Evolutionary conservation across 2,888 invertebrate species (phyloP).

Genomic region (Dasypolia templi): DNA sequence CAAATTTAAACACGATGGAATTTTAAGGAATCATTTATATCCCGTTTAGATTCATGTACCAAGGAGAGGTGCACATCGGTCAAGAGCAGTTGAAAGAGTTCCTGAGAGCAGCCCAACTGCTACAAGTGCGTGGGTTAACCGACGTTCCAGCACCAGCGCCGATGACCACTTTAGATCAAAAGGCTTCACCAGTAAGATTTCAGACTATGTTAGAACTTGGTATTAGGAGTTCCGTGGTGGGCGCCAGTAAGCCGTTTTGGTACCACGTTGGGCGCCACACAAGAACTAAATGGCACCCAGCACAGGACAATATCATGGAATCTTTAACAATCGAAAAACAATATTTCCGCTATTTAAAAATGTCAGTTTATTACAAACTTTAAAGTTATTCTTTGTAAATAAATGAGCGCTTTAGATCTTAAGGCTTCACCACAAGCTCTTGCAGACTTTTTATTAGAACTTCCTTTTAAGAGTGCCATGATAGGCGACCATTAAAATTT

Average conservation of each 20-base stretch:
- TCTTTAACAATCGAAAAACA: neutral
- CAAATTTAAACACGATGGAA: neutral
- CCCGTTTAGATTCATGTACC: constrained; percentile 95
- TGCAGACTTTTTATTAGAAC: neutral
- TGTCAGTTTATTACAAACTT: neutral
- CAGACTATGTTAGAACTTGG: neutral
- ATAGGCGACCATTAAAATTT: constrained; percentile 45
- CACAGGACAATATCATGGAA: neutral
- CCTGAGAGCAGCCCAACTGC: constrained; percentile 95
- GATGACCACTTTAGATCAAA: constrained; percentile 90
- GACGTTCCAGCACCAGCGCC: constrained; percentile 93
- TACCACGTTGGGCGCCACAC: constrained; percentile 11
- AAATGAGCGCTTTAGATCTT: neutral
- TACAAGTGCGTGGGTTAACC: constrained; percentile 96
- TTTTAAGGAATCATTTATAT: neutral
- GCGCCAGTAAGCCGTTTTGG: constrained; percentile 37
- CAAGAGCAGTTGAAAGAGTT: constrained; percentile 96
- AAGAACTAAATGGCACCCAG: neutral
- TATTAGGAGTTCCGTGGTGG: constrained; percentile 35
- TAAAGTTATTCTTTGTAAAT: neutral
- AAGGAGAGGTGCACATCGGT: constrained; percentile 97
- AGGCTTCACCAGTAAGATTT: constrained; percentile 93
- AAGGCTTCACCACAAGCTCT: constrained; percentile 91
- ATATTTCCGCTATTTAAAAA: neutral
- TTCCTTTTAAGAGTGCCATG: constrained; percentile 7